Conservation (phyloP, 2,797 vertebrate genomes). For the Periparus ater region DNA sequence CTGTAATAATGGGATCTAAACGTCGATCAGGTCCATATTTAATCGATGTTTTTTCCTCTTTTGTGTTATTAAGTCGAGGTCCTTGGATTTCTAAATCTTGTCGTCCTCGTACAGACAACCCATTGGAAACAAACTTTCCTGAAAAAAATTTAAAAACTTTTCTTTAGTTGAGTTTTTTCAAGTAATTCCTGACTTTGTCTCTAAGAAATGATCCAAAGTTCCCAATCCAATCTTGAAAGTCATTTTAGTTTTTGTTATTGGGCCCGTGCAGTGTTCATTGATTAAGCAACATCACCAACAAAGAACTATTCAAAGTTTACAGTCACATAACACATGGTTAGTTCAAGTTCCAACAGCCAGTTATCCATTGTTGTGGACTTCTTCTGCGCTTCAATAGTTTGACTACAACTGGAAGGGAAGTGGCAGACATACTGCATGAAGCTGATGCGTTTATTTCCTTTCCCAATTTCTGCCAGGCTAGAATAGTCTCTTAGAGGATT, state of each 20-base stretch:
- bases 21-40: constrained; percentile 91
- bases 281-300: neutral
- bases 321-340: neutral
- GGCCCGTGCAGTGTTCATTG: rapidly evolving
- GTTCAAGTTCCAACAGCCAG: neutral
- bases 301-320: neutral
- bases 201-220: neutral
- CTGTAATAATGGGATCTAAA: constrained; percentile 89
- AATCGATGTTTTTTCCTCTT: constrained; percentile 95
- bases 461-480: neutral
- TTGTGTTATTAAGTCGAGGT: constrained; percentile 92
- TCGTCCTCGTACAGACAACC: constrained; percentile 86
- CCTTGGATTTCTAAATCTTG: constrained; percentile 96
- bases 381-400: neutral
- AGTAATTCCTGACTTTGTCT: neutral
- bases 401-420: neutral
- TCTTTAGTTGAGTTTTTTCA: neutral
- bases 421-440: rapidly evolving
- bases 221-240: neutral
- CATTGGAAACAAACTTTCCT: constrained; percentile 78
- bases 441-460: neutral
- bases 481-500: neutral
- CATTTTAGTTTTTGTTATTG: neutral
- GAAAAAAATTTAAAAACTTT: neutral
- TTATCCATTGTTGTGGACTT: neutral